Evolutionary conservation across 2,888 invertebrate genomes (phyloP).

Genomic region (Drosophila suboccidentalis): DNA sequence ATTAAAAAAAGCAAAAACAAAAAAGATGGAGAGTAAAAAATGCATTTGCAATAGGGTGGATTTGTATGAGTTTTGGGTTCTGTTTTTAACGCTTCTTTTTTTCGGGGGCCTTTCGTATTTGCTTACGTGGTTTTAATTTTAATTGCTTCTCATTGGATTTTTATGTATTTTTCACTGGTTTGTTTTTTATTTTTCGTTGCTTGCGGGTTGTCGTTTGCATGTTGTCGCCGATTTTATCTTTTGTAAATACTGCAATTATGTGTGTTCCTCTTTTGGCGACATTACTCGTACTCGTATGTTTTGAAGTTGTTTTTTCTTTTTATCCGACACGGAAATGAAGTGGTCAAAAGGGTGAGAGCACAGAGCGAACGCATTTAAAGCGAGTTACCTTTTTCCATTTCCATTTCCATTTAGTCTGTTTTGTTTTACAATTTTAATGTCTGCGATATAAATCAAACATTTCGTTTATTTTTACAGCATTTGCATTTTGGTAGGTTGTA

Average conservation of each 20-base stretch:
- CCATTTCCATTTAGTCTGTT: constrained; percentile 1
- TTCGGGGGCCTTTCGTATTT: constrained; percentile 69
- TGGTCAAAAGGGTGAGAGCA: constrained; percentile 26
- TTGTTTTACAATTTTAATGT: constrained; percentile 1
- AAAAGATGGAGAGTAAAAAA: constrained; percentile 41
- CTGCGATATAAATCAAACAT: constrained; percentile 3
- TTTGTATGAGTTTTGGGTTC: constrained; percentile 67
- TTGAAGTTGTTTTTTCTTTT: constrained; percentile 25
- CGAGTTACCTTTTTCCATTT: constrained; percentile 15
- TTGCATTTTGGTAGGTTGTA: neutral
- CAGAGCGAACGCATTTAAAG: constrained; percentile 20
- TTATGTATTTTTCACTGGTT: constrained; percentile 20
- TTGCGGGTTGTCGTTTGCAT: constrained; percentile 56
- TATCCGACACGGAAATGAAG: constrained; percentile 39
- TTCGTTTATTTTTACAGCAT: constrained; percentile 1
- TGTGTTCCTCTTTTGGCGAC: constrained; percentile 72
- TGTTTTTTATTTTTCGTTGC: constrained; percentile 22
- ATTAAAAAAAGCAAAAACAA: constrained; percentile 14
- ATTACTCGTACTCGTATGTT: constrained; percentile 44
- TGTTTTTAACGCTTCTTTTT: constrained; percentile 43
- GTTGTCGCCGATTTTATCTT: constrained; percentile 80
- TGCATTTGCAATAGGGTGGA: constrained; percentile 75
- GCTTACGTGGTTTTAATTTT: constrained; percentile 81
- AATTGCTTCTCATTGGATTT: constrained; percentile 76
- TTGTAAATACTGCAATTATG: constrained; percentile 82